Conservation (phyloP, 2,797 vertebrate species). For the Astyanax mexicanus region DNA sequence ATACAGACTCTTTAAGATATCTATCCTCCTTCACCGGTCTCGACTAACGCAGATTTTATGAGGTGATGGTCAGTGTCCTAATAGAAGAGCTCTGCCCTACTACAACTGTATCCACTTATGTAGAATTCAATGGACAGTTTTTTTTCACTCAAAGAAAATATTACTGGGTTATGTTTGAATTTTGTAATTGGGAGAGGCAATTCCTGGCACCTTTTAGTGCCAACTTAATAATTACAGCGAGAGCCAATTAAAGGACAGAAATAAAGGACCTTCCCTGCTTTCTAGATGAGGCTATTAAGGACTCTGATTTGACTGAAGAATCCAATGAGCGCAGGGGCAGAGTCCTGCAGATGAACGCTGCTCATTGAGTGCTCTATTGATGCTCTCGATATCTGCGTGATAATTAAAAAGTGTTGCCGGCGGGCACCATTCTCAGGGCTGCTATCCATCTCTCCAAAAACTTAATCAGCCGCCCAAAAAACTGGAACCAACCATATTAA, state of each 20-base stretch:
- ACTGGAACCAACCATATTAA: slow-evolving; percentile 11
- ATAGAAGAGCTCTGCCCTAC: not conserved
- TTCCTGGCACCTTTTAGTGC: slow-evolving; percentile 29
- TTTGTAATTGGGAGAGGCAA: slow-evolving; percentile 17
- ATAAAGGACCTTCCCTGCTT: slow-evolving; percentile 48
- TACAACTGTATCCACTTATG: not conserved
- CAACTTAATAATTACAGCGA: slow-evolving; percentile 43
- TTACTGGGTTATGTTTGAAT: slow-evolving; percentile 23
- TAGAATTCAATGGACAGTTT: slow-evolving; percentile 24
- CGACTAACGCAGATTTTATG: not conserved
- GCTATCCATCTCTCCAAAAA: slow-evolving; percentile 46
- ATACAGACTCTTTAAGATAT: no score
- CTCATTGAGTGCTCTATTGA: slow-evolving; percentile 42
- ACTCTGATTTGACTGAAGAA: slow-evolving; percentile 29
- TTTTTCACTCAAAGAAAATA: slow-evolving; percentile 8
- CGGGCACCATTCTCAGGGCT: slow-evolving; percentile 42
- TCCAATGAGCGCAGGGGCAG: slow-evolving; percentile 44
- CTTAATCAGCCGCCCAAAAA: slow-evolving; percentile 46
- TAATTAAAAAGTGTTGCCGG: slow-evolving; percentile 52
- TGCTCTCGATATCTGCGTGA: slow-evolving; percentile 52
- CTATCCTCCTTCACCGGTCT: no score
- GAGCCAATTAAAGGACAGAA: slow-evolving; percentile 32
- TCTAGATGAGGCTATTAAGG: slow-evolving; percentile 51
- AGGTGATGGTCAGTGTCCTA: not conserved
- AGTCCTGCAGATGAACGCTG: slow-evolving; percentile 37